Conservation (phyloP, 35 echinoderm and acorn worm genomes). For the Diadema setosum region DNA sequence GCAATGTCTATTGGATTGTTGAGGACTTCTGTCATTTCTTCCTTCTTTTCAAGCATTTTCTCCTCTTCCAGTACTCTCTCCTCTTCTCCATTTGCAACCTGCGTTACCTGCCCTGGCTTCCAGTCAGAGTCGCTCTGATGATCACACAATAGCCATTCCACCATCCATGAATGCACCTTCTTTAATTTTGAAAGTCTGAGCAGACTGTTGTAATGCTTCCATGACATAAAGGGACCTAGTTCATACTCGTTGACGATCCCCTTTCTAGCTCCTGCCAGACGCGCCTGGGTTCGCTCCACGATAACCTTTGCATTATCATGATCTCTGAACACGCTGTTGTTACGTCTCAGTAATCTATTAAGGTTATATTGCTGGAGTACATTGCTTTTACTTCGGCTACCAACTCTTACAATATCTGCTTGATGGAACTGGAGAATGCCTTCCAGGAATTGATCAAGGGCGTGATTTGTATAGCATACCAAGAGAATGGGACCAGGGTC, state of each 20-base stretch:
- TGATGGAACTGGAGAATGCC: slow-evolving; percentile 43
- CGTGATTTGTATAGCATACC: slow-evolving; percentile 96
- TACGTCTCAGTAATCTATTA: neutral
- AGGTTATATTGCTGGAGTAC: slow-evolving; percentile 19
- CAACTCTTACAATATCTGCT: slow-evolving; percentile 45
- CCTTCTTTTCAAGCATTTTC: slow-evolving; percentile 9
- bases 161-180: neutral
- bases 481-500: slow-evolving; percentile 44
- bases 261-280: neutral
- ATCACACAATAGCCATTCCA: neutral
- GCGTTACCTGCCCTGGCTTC: neutral
- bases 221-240: neutral
- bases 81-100: neutral
- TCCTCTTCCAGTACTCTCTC: neutral
- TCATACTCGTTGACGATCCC: slow-evolving; percentile 9
- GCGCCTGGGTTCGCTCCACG: neutral
- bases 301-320: neutral
- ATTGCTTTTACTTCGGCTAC: slow-evolving; percentile 55
- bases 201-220: neutral
- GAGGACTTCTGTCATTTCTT: neutral
- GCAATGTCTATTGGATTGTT: slow-evolving; percentile 16
- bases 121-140: neutral
- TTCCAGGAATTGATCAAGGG: slow-evolving; percentile 91
- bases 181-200: neutral
- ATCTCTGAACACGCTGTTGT: neutral